Conservation (phyloP, 2,888 invertebrate genomes). For the Diaphora mendica region DNA sequence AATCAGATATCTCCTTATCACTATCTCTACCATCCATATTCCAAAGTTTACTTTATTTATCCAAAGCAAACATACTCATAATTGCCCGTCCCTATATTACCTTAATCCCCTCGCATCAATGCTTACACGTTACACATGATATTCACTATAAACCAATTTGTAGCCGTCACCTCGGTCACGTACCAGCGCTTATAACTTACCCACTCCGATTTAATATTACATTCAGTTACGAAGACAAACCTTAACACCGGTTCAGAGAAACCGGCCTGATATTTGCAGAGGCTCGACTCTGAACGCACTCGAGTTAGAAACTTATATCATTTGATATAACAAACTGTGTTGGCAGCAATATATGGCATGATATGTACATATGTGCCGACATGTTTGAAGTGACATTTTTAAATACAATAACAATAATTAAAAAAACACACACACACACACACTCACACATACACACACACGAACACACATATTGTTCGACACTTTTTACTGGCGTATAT, state of each 20-base stretch:
- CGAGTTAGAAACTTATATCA: conserved; percentile 31
- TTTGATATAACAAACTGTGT: conserved; percentile 2
- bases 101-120: conserved; percentile 8
- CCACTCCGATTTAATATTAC: conserved; percentile 10
- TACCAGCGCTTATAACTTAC: conserved; percentile 12
- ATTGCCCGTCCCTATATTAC: conserved; percentile 3
- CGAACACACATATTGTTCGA: background rate
- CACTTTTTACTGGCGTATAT: too few species aligned
- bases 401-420: too few species aligned
- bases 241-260: background rate
- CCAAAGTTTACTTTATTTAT: background rate
- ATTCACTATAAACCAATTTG: conserved; percentile 23
- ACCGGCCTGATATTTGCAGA: background rate
- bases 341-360: background rate
- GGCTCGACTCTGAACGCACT: background rate
- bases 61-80: background rate
- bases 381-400: too few species aligned
- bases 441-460: too few species aligned
- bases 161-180: conserved; percentile 14
- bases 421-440: too few species aligned
- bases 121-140: conserved; percentile 1
- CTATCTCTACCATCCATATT: background rate
- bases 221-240: conserved; percentile 10
- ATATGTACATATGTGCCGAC: too few species aligned
- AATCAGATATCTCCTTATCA: background rate